Evolutionary conservation across 2,888 invertebrate species (phyloP).

Genomic region (Dromius quadrimaculatus): DNA sequence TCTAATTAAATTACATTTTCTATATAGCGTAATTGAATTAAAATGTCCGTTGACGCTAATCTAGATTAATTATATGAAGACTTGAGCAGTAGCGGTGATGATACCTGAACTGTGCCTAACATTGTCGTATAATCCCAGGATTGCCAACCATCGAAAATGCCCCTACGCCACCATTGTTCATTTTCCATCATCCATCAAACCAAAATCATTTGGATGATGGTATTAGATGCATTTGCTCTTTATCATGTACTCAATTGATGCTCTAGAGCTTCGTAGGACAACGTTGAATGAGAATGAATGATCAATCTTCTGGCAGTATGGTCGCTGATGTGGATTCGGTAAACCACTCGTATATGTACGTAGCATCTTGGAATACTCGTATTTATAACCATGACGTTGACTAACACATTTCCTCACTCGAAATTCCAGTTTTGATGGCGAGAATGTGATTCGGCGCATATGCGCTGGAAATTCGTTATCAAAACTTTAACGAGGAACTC

Average conservation of each 20-base stretch:
- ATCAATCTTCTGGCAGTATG: no score
- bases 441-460: conserved; percentile 14
- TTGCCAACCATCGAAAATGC: conserved; percentile 47
- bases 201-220: no score
- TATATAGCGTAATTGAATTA: conserved; percentile 53
- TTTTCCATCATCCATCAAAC: conserved; percentile 16
- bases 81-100: conserved; percentile 24
- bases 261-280: no score
- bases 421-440: conserved; percentile 28
- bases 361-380: conserved; percentile 17
- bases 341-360: conserved; percentile 12
- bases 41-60: conserved; percentile 52
- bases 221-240: no score
- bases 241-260: no score
- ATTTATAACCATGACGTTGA: conserved; percentile 46
- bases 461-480: conserved; percentile 40
- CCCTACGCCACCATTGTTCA: conserved; percentile 14
- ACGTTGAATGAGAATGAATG: no score
- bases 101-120: conserved; percentile 38
- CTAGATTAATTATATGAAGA: conserved; percentile 52
- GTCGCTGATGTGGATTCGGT: background rate
- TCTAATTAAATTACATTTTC: conserved; percentile 53
- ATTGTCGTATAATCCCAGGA: conserved; percentile 47
- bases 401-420: conserved; percentile 38
- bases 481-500: conserved; percentile 41